Evolutionary conservation across 92 coral and sea anemone species (phyloP).

Genomic region (Micromussa lordhowensis): DNA sequence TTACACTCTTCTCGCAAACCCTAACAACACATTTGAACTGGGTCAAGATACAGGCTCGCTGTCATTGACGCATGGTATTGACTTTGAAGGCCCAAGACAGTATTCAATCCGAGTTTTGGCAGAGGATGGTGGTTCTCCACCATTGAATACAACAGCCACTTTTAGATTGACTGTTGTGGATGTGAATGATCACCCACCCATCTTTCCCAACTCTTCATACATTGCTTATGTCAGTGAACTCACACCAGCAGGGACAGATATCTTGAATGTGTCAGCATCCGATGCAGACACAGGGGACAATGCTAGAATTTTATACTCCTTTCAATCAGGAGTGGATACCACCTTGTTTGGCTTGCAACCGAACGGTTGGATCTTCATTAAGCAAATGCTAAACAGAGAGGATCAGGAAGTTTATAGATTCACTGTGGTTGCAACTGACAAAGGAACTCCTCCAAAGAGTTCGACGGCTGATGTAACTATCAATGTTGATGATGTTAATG

Average conservation of each 20-base stretch:
- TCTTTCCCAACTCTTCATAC: slow-evolving; percentile 74
- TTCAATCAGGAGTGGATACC: slow-evolving; percentile 64
- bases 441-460: slow-evolving; percentile 75
- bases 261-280: slow-evolving; percentile 80
- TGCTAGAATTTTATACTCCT: slow-evolving; percentile 79
- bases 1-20: slow-evolving; percentile 79
- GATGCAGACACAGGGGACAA: slow-evolving; percentile 89
- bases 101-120: slow-evolving; percentile 75
- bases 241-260: slow-evolving; percentile 43
- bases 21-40: slow-evolving; percentile 73
- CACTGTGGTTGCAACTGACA: slow-evolving; percentile 77
- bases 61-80: slow-evolving; percentile 68
- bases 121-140: slow-evolving; percentile 85
- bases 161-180: slow-evolving; percentile 82
- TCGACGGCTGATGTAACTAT: slow-evolving; percentile 75
- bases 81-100: slow-evolving; percentile 68
- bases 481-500: slow-evolving; percentile 88
- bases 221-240: slow-evolving; percentile 69
- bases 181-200: slow-evolving; percentile 93
- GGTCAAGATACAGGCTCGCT: slow-evolving; percentile 73
- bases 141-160: slow-evolving; percentile 59
- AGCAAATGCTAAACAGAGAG: slow-evolving; percentile 78
- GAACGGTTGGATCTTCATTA: slow-evolving; percentile 80
- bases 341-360: slow-evolving; percentile 73
- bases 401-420: slow-evolving; percentile 64